These are phyloP conservation scores for Monodelphis domestica DNA, from an alignment of 2,797 vertebrate genomes.

Conservation along the genomic window DNA sequence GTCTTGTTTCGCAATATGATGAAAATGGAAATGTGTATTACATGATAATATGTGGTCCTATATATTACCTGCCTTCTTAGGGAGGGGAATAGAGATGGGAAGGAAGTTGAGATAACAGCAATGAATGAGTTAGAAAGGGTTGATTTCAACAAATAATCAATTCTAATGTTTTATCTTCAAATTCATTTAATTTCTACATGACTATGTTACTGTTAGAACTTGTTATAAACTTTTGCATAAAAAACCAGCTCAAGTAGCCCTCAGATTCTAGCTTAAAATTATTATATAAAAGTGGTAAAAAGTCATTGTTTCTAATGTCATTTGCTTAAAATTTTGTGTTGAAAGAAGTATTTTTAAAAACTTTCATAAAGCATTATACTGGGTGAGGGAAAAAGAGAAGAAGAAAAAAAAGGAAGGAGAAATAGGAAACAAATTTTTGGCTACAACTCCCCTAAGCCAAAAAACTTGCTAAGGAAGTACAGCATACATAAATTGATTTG, in stretches of 20 bases:
- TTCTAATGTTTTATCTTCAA: conserved; percentile 16
- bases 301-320: not conserved
- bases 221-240: not conserved
- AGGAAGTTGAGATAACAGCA: too few relatives aligned
- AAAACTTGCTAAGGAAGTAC: conserved; percentile 7
- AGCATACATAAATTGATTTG: not conserved
- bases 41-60: too few relatives aligned
- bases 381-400: not conserved
- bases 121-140: not conserved
- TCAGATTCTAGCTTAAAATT: conserved; percentile 1
- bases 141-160: not conserved
- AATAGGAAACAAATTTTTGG: conserved; percentile 11
- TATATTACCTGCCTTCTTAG: too few relatives aligned
- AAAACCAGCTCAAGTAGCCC: not conserved
- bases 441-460: not conserved
- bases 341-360: not conserved
- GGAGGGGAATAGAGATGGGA: too few relatives aligned
- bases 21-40: too few relatives aligned
- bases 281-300: not conserved
- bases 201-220: conserved; percentile 6
- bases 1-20: too few relatives aligned
- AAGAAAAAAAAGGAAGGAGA: not conserved
- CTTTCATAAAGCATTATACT: not conserved
- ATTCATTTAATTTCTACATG: conserved; percentile 6
- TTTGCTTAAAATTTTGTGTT: conserved; percentile 10